These are phyloP conservation scores for Solen grandis DNA, from an alignment of 1,140 invertebrate species.

Conservation along the genomic window DNA sequence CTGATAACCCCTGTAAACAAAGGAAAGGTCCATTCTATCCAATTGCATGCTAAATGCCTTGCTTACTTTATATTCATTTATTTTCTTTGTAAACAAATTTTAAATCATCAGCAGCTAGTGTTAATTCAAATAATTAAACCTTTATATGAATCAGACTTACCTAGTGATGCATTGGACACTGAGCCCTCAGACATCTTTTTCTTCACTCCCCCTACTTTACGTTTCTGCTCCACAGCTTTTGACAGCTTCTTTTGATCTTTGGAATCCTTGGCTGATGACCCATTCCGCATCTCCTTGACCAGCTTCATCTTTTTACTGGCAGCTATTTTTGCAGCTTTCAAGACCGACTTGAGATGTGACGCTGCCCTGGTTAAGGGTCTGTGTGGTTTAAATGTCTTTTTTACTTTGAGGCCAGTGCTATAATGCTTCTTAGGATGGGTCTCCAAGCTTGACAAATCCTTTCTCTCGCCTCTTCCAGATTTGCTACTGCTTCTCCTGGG, in stretches of 20 bases:
- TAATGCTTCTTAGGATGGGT: slow-evolving; percentile 46
- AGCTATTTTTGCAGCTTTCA: slow-evolving; percentile 43
- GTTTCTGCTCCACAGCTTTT: slow-evolving; percentile 45
- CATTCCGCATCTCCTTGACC: slow-evolving; percentile 19
- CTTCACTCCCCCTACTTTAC: slow-evolving; percentile 41
- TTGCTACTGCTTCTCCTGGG: neutral
- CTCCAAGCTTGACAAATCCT: slow-evolving; percentile 10
- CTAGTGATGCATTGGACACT: slow-evolving; percentile 36
- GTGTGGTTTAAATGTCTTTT: slow-evolving; percentile 44
- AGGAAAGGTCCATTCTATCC: no score
- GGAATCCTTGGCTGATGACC: neutral
- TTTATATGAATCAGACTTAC: neutral
- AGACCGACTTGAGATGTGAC: slow-evolving; percentile 33
- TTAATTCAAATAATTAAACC: no score
- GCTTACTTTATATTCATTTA: no score
- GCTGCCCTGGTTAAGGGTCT: slow-evolving; percentile 45
- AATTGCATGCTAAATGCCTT: no score
- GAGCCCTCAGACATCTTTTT: slow-evolving; percentile 56
- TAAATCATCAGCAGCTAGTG: no score
- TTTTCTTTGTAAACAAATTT: no score
- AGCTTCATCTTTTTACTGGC: slow-evolving; percentile 53
- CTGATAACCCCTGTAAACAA: no score
- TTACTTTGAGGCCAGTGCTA: neutral
- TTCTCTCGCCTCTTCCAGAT: neutral
- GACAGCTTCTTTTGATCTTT: slow-evolving; percentile 44